A percentile compares a stretch with the other conserved stretches of the same genome.
These are phyloP conservation scores for Eupeodes latifasciatus DNA, from an alignment of 2,888 invertebrate species.

Conservation along the genomic window DNA sequence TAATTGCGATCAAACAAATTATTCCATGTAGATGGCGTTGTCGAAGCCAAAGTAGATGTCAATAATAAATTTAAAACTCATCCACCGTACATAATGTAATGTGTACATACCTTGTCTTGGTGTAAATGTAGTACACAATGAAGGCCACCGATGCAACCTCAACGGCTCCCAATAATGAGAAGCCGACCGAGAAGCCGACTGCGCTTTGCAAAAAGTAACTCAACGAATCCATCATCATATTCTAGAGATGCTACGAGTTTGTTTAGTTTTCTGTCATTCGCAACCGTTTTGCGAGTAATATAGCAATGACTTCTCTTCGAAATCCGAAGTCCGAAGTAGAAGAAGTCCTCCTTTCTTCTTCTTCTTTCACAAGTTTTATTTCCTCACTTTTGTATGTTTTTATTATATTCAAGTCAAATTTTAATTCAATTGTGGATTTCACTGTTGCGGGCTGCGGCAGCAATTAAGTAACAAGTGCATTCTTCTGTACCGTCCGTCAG, in stretches of 20 bases:
- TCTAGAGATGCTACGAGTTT: constrained; percentile 71
- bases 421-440: constrained; percentile 65
- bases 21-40: neutral
- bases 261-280: constrained; percentile 35
- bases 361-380: constrained; percentile 38
- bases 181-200: constrained; percentile 79
- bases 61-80: constrained; percentile 15
- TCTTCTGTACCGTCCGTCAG: constrained; percentile 50
- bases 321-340: neutral
- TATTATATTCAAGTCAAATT: constrained; percentile 38
- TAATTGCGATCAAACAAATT: neutral
- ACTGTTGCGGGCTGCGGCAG: constrained; percentile 58
- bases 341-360: constrained; percentile 19
- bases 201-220: constrained; percentile 80
- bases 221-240: constrained; percentile 77
- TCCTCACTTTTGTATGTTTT: constrained; percentile 46
- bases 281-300: neutral
- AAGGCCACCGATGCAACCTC: constrained; percentile 82
- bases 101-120: constrained; percentile 82
- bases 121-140: constrained; percentile 82
- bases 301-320: constrained; percentile 3
- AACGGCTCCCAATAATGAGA: constrained; percentile 82
- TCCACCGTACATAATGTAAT: neutral
- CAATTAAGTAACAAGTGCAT: constrained; percentile 74
- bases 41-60: neutral